These are phyloP conservation scores for Lepidostoma basale DNA, from an alignment of 1,140 invertebrate genomes.

Conservation along the genomic window DNA sequence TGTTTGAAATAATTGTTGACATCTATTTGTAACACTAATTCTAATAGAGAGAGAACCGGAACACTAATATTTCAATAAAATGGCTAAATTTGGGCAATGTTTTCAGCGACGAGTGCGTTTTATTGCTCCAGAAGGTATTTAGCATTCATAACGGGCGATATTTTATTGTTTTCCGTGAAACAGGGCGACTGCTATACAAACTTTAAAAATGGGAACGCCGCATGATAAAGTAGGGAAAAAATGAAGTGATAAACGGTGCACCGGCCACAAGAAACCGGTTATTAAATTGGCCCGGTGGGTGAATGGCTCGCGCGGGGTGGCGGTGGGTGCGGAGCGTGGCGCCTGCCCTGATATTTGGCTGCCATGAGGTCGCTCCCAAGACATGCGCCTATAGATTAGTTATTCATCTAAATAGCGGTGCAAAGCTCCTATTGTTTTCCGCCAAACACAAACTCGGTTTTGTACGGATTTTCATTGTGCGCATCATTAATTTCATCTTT, in stretches of 20 bases:
- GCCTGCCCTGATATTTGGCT: constrained; percentile 29
- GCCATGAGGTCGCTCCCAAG: constrained; percentile 17
- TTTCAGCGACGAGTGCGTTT: constrained; percentile 41
- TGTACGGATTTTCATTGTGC: constrained; percentile 46
- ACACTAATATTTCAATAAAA: constrained; percentile 30
- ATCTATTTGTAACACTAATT: constrained; percentile 6
- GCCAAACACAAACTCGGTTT: constrained; percentile 45
- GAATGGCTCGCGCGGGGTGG: background rate
- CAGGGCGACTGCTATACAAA: constrained; percentile 20
- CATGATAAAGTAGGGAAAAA: constrained; percentile 12
- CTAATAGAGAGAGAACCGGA: background rate
- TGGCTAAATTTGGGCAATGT: constrained; percentile 16
- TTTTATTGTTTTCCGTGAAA: constrained; percentile 21
- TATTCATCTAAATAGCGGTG: constrained; percentile 42
- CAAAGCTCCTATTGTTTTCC: constrained; percentile 44
- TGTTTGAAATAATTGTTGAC: no score
- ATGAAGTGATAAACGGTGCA: constrained; percentile 32
- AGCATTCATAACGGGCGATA: constrained; percentile 24
- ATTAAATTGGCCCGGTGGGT: constrained; percentile 27
- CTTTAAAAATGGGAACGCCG: background rate
- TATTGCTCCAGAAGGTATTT: constrained; percentile 34
- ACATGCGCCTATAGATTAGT: constrained; percentile 40
- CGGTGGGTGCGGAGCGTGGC: background rate
- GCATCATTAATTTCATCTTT: constrained; percentile 47
- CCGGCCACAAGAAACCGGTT: background rate